phyloP scores from a whole-genome alignment of 2,888 invertebrate genomes.

The Erebia epiphron region DNA sequence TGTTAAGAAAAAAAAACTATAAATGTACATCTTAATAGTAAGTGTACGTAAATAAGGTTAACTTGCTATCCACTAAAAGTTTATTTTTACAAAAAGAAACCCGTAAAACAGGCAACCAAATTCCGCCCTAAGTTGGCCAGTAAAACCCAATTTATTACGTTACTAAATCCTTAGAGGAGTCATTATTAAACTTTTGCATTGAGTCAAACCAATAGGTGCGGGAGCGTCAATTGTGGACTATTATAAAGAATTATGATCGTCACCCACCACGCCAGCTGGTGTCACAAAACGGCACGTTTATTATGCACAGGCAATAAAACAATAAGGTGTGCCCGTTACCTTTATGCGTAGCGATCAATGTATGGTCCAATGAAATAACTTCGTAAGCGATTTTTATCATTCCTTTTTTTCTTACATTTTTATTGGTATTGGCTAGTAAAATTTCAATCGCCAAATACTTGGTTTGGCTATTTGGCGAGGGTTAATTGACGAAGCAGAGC shows the following conservation, averaged over 20 bases:
- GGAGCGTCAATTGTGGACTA: conserved; percentile 36
- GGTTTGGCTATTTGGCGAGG: too few species aligned
- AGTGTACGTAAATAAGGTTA: too few species aligned
- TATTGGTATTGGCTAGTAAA: too few species aligned
- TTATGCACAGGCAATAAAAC: conserved; percentile 60
- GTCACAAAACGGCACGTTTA: conserved; percentile 52
- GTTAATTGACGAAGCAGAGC: too few species aligned
- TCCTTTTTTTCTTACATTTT: background rate
- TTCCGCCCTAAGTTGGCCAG: conserved; percentile 17
- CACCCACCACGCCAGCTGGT: conserved; percentile 51
- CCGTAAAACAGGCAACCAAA: conserved; percentile 20
- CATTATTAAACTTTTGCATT: conserved; percentile 34
- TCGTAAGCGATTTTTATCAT: too few species aligned
- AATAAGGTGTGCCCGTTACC: conserved; percentile 45
- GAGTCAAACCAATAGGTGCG: conserved; percentile 36
- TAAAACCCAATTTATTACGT: conserved; percentile 3
- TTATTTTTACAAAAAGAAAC: background rate
- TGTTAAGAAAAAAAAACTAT: too few species aligned
- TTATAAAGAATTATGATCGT: conserved; percentile 53
- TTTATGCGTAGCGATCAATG: conserved; percentile 6
- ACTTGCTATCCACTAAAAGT: too few species aligned
- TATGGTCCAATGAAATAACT: background rate
- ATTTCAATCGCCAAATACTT: too few species aligned
- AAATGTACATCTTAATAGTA: too few species aligned
- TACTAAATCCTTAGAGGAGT: conserved; percentile 11